Conservation (phyloP, 2,888 invertebrate genomes). For the Luperina testacea region DNA sequence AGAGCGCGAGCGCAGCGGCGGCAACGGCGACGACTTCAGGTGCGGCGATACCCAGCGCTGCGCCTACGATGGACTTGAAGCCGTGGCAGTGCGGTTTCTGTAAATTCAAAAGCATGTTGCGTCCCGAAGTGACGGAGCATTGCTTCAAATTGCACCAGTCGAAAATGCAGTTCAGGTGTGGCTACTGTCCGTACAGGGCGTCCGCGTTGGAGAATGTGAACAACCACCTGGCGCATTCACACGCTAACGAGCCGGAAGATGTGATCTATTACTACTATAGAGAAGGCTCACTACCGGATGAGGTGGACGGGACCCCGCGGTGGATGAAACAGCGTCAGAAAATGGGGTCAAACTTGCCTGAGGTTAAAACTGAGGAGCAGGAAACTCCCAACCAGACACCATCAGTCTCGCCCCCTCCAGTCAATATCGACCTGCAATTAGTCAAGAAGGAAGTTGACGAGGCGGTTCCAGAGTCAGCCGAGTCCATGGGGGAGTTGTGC, state of each 20-base stretch:
- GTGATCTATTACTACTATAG: conserved; percentile 90
- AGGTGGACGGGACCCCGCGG: conserved; percentile 76
- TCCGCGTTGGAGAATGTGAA: conserved; percentile 89
- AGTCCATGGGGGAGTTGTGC: conserved; percentile 77
- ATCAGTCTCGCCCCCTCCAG: conserved; percentile 28
- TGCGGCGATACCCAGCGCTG: conserved; percentile 64
- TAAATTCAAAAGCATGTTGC: conserved; percentile 90
- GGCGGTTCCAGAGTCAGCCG: conserved; percentile 44
- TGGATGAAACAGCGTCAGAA: conserved; percentile 82
- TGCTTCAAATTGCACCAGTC: conserved; percentile 91
- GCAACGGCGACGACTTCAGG: not conserved
- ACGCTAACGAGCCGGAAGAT: conserved; percentile 83
- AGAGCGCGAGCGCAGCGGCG: conserved; percentile 50
- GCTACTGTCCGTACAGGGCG: conserved; percentile 90
- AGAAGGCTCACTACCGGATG: conserved; percentile 79
- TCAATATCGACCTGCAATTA: conserved; percentile 76
- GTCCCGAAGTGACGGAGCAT: conserved; percentile 91
- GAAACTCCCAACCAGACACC: conserved; percentile 49
- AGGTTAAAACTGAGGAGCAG: conserved; percentile 75
- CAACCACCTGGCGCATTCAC: conserved; percentile 91
- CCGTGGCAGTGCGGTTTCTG: conserved; percentile 94
- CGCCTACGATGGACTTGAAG: conserved; percentile 88
- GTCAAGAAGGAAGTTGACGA: conserved; percentile 80
- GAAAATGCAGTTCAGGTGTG: conserved; percentile 93
- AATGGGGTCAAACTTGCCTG: conserved; percentile 60